Evolutionary conservation across 2,888 invertebrate species (phyloP), one percentile per base, ranked within the genome.

Genomic region (Dryobota labecula): DNA sequence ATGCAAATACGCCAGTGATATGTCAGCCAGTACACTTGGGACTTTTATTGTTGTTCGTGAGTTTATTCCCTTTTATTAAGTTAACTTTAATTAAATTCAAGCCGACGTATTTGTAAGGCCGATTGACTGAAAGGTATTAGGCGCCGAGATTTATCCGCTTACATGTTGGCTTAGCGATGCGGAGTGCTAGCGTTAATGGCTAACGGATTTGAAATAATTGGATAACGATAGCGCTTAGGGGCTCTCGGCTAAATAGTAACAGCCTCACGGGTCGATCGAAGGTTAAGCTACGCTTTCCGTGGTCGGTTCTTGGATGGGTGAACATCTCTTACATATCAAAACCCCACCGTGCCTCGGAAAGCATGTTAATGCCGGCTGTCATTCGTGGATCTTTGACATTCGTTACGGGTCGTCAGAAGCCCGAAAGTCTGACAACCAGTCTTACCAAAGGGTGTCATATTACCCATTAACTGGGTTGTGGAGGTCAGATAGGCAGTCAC

Each of bases 1-100:
- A 96, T 96, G 95, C 95, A 95, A 95, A 96, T 96, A 90, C 92
- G 93, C 90, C 92, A 94, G 95, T 95, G 95, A 96, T 95, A 96
- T 93, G 95, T 95, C 94, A 94, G 93, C 87, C 90, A 83, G 91
- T 93, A 93, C 95, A 94, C 95, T 94, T 90, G 95, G 95, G 95
- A 95, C 92, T 93, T 94, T 94, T 95, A 95, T 95, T 95, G 94
- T 95, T 93, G 93, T 94, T 92, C 92, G 90, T 92, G 91, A 92
- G 94, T 94, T 93, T 94, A 95, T 94, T 94, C 94, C 93, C 93
- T 95, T 94, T 93, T 94, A 95, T 95, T 93, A 94, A 95, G 95
- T 95, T 94, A 94, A 93, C 93, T 96, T 95, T 96, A 95, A 96
- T 96, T 96, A 96, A 96, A 96, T 95, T 94, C 91, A 90, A 94